phyloP scores from a whole-genome alignment of 1,140 invertebrate species.

The Cydia pomonella region DNA sequence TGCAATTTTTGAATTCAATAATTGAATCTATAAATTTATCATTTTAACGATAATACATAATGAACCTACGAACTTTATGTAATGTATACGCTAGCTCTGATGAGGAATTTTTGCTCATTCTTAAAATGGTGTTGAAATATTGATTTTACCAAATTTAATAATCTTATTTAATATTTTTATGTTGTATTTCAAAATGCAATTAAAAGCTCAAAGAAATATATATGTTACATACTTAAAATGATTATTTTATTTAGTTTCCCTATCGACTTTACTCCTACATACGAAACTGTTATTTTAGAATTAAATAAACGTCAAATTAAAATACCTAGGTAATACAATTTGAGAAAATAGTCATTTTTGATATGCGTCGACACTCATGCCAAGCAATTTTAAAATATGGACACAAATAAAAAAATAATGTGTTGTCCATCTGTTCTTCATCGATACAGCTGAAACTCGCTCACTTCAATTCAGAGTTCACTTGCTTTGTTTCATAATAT shows the following conservation, averaged over 20 bases:
- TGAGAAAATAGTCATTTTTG: neutral
- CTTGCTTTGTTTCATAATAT: neutral
- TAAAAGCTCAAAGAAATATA: constrained; percentile 83
- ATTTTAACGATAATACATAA: constrained; percentile 69
- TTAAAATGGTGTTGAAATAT: constrained; percentile 79
- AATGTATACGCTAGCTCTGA: constrained; percentile 81
- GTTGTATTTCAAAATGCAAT: constrained; percentile 82
- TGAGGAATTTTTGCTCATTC: constrained; percentile 80
- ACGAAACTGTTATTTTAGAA: neutral
- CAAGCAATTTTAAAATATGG: neutral
- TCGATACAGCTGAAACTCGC: neutral
- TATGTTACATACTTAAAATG: constrained; percentile 80
- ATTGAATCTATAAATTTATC: constrained; percentile 69
- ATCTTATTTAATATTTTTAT: constrained; percentile 82
- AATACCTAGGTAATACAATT: too few species aligned
- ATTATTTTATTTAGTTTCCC: constrained; percentile 61
- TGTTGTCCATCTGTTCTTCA: constrained; percentile 7
- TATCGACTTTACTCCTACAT: neutral
- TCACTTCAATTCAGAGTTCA: neutral
- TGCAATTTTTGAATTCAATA: constrained; percentile 52
- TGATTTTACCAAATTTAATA: constrained; percentile 82
- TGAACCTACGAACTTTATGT: constrained; percentile 70
- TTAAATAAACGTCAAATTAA: too few species aligned
- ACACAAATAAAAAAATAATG: neutral
- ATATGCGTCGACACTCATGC: neutral